A percentile compares a stretch with the other conserved stretches of the same genome.
Evolutionary conservation across 1,140 invertebrate species (phyloP).

Genomic region (Rhizoglyphus robini): DNA sequence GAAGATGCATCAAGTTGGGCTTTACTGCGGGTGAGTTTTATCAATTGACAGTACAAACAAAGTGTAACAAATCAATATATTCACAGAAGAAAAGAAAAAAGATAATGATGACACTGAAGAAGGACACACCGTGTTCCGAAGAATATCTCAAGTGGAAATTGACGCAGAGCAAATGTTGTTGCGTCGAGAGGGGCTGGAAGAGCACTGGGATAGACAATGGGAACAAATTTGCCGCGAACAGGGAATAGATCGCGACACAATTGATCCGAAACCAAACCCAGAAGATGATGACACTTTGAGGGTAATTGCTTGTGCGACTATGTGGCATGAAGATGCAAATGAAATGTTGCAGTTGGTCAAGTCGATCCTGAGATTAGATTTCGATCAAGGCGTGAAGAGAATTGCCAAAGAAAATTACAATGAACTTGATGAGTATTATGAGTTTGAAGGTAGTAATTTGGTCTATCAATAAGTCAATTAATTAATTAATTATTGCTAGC

Average conservation of each 20-base stretch:
- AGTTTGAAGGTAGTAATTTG: slow-evolving; percentile 44
- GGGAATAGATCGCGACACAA: background rate
- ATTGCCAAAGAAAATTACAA: slow-evolving; percentile 41
- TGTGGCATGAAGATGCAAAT: slow-evolving; percentile 94
- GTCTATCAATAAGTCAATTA: slow-evolving; percentile 50
- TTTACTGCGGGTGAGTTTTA: slow-evolving; percentile 35
- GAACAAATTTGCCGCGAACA: background rate
- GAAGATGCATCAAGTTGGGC: slow-evolving; percentile 47
- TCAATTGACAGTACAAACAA: background rate
- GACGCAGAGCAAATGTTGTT: background rate
- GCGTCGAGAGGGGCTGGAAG: background rate
- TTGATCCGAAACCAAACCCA: slow-evolving; percentile 8
- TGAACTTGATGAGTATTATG: slow-evolving; percentile 49
- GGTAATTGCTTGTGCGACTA: slow-evolving; percentile 73
- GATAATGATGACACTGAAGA: background rate
- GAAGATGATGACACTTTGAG: slow-evolving; percentile 35
- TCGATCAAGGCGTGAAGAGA: slow-evolving; percentile 79
- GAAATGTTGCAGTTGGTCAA: slow-evolving; percentile 66
- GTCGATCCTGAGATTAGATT: slow-evolving; percentile 55
- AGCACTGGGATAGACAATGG: background rate
- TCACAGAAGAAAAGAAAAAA: background rate
- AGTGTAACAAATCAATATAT: background rate
- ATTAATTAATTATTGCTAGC: too few relatives aligned
- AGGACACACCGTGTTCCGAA: background rate
- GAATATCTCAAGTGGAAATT: background rate